Evolutionary conservation across 2,888 invertebrate species (phyloP), one percentile per base, ranked within the genome.

Genomic region (Osedax frankpressi): DNA sequence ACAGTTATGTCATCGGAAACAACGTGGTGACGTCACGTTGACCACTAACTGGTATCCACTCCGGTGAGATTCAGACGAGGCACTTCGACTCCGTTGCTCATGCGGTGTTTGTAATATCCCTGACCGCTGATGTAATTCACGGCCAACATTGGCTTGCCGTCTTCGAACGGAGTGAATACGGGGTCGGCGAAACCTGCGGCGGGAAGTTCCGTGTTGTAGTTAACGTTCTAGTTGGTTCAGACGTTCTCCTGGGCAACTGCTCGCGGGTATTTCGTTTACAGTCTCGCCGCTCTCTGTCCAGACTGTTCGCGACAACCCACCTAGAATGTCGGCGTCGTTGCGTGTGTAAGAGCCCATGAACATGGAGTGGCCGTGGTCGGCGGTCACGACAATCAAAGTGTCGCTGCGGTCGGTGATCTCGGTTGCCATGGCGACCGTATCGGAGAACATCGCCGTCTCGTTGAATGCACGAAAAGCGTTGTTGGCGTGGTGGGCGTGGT

Each of bases 391-490:
- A 28, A 92, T 89, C 1, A 93, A 83, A 0, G 93, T 93, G 28
- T 93, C 91, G 63, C 88, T 84, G n/a, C 85, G 84, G 72, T 85
- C 85, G 0, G 88, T 24, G 76, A 90, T 79, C 11, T 86, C 81
- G 72, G 86, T 81, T 0, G 91, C 90, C 78, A 84, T 85, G 75
- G 87, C 80, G 19, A 91, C 87, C 0, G 93, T 90, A 77, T 89
- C 87, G 30, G 89, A 88, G 80, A 95, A 89, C 80, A 90, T 90
- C 75, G 91, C 86, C 0, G 91, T 90, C 81, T 93, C 93, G 77
- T 90, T 89, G 0, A 93, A 82, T 0, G 93, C 91, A 44, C 73
- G 76, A n/a, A 75, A 75, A 2, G 82, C 82, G 14, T 73, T 73
- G 19, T 91, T 89, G 26, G 87, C 87, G 81, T 93, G 93, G 74